Evolutionary conservation across 37 sponge, comb jelly and placozoan species (phyloP).

Genomic region (Halichondria panicea): DNA sequence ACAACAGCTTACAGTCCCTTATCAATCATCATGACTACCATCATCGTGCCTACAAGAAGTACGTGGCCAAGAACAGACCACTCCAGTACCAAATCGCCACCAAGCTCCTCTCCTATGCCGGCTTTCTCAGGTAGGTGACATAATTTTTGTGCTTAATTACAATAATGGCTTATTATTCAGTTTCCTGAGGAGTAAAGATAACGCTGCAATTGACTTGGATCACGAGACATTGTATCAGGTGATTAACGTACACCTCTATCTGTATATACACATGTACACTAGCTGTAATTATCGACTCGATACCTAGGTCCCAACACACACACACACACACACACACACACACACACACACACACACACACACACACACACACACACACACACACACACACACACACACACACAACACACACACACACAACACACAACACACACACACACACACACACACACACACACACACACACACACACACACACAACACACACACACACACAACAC

Average conservation of each 20-base stretch:
- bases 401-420: no score
- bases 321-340: neutral
- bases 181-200: slow-evolving; percentile 72
- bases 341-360: no score
- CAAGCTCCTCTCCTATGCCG: slow-evolving; percentile 61
- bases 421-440: no score
- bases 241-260: neutral
- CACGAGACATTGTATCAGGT: slow-evolving; percentile 72
- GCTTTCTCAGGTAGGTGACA: slow-evolving; percentile 67
- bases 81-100: slow-evolving; percentile 14
- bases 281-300: neutral
- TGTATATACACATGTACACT: neutral
- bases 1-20: neutral
- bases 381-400: no score
- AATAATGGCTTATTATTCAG: slow-evolving; percentile 25
- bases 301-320: neutral
- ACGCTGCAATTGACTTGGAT: slow-evolving; percentile 43
- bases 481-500: no score
- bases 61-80: slow-evolving; percentile 31
- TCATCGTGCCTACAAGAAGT: slow-evolving; percentile 68
- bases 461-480: no score
- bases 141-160: neutral
- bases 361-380: no score
- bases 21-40: slow-evolving; percentile 59
- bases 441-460: no score